Base-by-base conservation (phyloP, 2,797 vertebrate genomes). In the Prunella strophiata region DNA sequence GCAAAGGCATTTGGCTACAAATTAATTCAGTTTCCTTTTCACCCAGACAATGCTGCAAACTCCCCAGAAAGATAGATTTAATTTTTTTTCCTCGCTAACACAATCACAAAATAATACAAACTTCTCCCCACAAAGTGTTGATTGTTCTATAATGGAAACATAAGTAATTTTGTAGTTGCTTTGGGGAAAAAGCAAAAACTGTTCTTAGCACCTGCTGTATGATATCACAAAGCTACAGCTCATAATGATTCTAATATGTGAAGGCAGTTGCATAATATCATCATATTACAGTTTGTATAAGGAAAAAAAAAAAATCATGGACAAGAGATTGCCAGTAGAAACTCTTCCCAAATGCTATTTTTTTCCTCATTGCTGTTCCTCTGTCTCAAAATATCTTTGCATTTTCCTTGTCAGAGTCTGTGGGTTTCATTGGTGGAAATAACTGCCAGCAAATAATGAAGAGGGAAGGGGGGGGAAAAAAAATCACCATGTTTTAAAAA, bases 191-290 rank as follows among this genome's bases (percentile, higher is more conserved):
- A 89, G 92, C 85, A 89, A 67, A 95, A 96, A 95, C 96, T 91
- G 93, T 96, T 97, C 95, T 91, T 94, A 96, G 94, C 97, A 97
- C 96, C 97, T 97, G 97, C 95, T 96, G 93, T 89, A 96, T 91
- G 96, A 89, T 96, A 95, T 94, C 97, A 96, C 92, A 94, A 84
- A 96, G 81, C 97, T 95, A 88, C 87, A 2, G 79, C 94, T 97
- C 96, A 89, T 88, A 89, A 81, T 91, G 85, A 91, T 94, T 81
- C 85, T 95, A 94, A 88, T 89, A 81, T 91, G 96, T 92, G 90
- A 89, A 89, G 68, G 92, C 91, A 85, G 92, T 87, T 93, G 75
- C 76, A 96, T 91, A 96, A 94, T 97, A 92, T 75, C 66, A 89
- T 97, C 94, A 27, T 89, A 96, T 96, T 95, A 92, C 89, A 92